Conservation (phyloP, 2,797 vertebrate genomes). For the Ptychadena robeensis region DNA sequence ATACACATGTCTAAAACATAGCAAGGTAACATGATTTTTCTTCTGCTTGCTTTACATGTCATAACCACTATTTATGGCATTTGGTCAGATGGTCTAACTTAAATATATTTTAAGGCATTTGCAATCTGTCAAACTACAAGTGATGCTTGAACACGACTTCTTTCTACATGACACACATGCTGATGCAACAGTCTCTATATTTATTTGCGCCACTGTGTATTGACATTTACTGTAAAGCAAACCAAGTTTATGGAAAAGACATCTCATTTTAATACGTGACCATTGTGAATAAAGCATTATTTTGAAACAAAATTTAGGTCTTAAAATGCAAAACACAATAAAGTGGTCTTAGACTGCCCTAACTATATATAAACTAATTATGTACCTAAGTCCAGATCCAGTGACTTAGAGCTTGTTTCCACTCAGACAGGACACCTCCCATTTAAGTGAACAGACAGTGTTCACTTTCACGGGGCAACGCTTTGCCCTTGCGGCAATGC, state of each 20-base stretch:
- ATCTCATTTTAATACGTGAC: not conserved
- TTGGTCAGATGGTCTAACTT: not conserved
- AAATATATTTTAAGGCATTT: not conserved
- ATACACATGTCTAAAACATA: slow-evolving; percentile 77
- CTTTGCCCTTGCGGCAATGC: too few species aligned
- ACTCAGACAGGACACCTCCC: too few species aligned
- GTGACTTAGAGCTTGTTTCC: too few species aligned
- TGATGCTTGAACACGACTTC: not conserved
- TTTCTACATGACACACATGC: not conserved
- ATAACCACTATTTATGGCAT: slow-evolving; percentile 11
- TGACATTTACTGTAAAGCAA: not conserved
- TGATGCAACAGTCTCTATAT: not conserved
- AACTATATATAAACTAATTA: too few species aligned
- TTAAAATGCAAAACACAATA: too few species aligned
- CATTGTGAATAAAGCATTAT: not conserved
- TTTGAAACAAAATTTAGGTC: too few species aligned
- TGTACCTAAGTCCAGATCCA: too few species aligned
- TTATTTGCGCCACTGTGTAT: not conserved
- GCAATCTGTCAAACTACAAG: not conserved
- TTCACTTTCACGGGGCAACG: too few species aligned
- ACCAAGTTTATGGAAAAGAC: not conserved
- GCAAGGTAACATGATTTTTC: slow-evolving; percentile 77
- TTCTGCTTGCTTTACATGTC: slow-evolving; percentile 70
- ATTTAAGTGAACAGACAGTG: too few species aligned
- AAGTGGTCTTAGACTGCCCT: too few species aligned